phyloP scores from a whole-genome alignment of 2,113 vertebrate species.

The Carlito syrichta region DNA sequence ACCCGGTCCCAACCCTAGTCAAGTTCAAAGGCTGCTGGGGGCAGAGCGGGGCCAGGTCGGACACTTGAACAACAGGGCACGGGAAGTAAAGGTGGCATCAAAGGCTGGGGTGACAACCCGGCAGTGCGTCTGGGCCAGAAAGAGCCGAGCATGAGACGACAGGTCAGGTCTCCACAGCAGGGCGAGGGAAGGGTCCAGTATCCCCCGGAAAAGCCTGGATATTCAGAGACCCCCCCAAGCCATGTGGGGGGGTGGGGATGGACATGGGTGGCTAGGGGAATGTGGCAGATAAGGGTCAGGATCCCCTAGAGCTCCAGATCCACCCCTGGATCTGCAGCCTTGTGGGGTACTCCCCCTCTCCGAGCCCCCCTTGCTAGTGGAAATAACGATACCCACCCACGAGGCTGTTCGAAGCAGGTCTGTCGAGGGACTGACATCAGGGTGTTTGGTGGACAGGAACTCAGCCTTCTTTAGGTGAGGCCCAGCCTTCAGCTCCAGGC shows the following conservation, averaged over 20 bases:
- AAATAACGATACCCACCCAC: too few relatives aligned
- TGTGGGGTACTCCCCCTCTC: background rate
- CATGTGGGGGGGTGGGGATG: accelerated
- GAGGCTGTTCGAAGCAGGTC: background rate
- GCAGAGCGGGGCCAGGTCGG: background rate
- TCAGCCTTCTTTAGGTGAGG: background rate
- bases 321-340: background rate
- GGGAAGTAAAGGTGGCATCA: background rate
- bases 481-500: background rate
- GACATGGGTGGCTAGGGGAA: background rate
- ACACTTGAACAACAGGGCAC: background rate
- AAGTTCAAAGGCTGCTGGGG: slow-evolving; percentile 52
- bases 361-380: background rate
- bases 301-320: background rate
- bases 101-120: background rate
- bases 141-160: background rate
- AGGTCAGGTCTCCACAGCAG: background rate
- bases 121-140: background rate
- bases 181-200: background rate
- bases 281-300: accelerated
- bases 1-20: background rate
- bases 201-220: background rate
- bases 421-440: accelerated
- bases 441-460: background rate
- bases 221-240: background rate